These are phyloP conservation scores for Micropoecilia bifurca DNA, from an alignment of 2,797 vertebrate genomes.

Conservation along the genomic window DNA sequence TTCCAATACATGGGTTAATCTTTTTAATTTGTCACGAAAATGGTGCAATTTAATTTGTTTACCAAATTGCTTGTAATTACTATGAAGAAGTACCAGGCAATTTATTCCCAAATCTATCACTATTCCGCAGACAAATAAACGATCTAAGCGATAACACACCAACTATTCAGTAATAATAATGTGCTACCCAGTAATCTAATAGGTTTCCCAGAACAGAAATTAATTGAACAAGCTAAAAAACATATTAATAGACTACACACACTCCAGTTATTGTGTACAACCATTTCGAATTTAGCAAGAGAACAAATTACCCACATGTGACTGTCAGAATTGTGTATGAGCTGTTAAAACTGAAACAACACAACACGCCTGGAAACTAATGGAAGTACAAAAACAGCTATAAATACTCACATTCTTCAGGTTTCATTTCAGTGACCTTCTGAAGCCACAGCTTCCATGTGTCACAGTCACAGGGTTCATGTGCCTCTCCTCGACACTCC, in stretches of 20 bases:
- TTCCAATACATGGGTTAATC: constrained; percentile 41
- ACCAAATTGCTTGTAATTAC: constrained; percentile 60
- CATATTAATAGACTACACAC: background rate
- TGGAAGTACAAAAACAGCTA: background rate
- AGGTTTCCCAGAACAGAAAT: background rate
- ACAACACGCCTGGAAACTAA: background rate
- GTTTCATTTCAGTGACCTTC: constrained; percentile 96
- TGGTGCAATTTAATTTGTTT: constrained; percentile 51
- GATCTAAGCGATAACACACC: constrained; percentile 6
- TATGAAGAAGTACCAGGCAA: constrained; percentile 39
- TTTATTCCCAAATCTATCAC: constrained; percentile 49
- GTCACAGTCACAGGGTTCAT: constrained; percentile 97
- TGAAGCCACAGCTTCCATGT: constrained; percentile 97
- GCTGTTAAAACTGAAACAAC: background rate
- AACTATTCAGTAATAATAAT: constrained; percentile 12
- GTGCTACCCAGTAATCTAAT: constrained; percentile 9
- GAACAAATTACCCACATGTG: background rate
- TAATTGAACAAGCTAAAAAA: background rate
- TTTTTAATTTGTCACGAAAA: constrained; percentile 52
- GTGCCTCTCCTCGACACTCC: constrained; percentile 97
- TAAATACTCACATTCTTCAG: constrained; percentile 90
- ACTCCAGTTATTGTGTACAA: background rate
- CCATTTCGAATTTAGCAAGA: background rate
- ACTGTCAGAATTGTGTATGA: background rate
- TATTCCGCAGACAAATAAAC: constrained; percentile 24